These are phyloP conservation scores for Neotoxoptera formosana DNA, from an alignment of 1,140 invertebrate genomes.

Conservation along the genomic window DNA sequence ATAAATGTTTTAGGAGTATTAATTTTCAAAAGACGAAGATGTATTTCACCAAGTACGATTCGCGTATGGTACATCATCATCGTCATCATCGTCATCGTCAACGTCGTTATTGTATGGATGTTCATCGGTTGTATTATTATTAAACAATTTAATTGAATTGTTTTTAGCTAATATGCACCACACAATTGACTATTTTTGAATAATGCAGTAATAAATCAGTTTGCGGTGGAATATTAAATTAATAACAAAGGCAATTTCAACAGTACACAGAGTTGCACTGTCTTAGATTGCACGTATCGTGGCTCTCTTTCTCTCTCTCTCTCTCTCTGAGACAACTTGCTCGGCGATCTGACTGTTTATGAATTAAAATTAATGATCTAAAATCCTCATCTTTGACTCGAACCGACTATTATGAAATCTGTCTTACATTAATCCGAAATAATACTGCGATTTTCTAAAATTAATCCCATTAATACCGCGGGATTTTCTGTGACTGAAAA, in stretches of 20 bases:
- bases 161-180: neutral
- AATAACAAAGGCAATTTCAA: constrained; percentile 1
- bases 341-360: neutral
- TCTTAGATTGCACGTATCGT: neutral
- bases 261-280: neutral
- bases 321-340: neutral
- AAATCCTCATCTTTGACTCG: constrained; percentile 12
- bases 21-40: neutral
- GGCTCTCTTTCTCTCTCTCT: too few species aligned
- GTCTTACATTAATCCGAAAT: neutral
- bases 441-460: neutral
- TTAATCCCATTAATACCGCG: neutral
- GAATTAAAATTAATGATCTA: constrained; percentile 25
- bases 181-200: neutral
- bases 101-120: neutral
- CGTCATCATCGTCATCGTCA: too few species aligned
- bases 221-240: neutral
- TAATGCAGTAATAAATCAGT: neutral
- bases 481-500: constrained; percentile 19
- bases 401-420: neutral
- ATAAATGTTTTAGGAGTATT: neutral
- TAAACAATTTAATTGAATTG: neutral
- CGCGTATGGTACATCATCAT: neutral
- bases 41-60: neutral
- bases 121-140: too few species aligned